A percentile compares a stretch with the other conserved stretches of the same genome.
These are phyloP conservation scores for Chrysotoxum bicinctum DNA, from an alignment of 2,888 invertebrate species.

Conservation along the genomic window DNA sequence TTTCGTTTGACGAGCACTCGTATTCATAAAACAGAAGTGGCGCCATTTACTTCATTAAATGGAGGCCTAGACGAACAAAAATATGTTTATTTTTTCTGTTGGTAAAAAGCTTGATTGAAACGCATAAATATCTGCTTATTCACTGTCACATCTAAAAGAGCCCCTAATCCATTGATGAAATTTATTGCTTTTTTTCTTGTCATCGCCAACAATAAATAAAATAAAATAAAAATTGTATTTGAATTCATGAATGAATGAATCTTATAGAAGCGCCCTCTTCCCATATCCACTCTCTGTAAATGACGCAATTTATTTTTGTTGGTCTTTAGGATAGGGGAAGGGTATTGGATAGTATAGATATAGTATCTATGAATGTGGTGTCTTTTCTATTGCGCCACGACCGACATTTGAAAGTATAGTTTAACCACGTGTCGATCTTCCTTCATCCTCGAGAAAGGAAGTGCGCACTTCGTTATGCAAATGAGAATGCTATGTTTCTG, in stretches of 20 bases:
- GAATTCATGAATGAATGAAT: slow-evolving; percentile 25
- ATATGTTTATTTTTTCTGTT: neutral
- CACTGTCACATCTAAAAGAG: slow-evolving; percentile 10
- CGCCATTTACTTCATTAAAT: neutral
- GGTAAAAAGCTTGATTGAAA: slow-evolving; percentile 9
- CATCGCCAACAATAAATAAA: no score
- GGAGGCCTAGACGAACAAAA: neutral
- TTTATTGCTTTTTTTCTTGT: slow-evolving; percentile 16
- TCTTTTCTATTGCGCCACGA: neutral
- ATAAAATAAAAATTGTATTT: neutral
- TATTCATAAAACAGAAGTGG: neutral
- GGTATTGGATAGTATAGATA: neutral
- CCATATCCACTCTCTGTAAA: neutral
- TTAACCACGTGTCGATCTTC: slow-evolving; percentile 16
- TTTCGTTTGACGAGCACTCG: no score
- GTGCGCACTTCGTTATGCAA: slow-evolving; percentile 69
- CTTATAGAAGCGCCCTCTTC: neutral
- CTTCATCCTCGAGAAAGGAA: slow-evolving; percentile 45
- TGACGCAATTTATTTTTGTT: slow-evolving; percentile 26
- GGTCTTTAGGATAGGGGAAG: neutral
- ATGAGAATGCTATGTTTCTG: slow-evolving; percentile 21
- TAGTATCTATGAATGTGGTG: neutral
- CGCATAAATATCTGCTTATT: slow-evolving; percentile 24
- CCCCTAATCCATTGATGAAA: slow-evolving; percentile 14
- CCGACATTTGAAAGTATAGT: neutral